phyloP scores from a whole-genome alignment of 2,113 vertebrate species.

The Oophaga pumilio region DNA sequence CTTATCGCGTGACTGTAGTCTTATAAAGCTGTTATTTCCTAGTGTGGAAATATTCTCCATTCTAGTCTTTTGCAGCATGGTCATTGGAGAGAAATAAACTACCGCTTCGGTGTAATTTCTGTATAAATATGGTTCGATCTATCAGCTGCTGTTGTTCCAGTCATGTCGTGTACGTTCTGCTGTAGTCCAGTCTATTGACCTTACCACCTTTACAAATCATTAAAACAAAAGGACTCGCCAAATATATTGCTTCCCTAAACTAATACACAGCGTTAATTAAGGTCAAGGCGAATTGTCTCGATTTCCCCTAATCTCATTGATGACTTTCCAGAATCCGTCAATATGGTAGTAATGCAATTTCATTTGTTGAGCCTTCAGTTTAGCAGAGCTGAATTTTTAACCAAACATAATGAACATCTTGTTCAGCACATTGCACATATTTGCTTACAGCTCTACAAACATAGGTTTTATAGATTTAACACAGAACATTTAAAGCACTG shows the following conservation, averaged over 20 bases:
- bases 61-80: not conserved
- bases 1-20: too few relatives aligned
- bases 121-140: not conserved
- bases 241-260: conserved; percentile 44
- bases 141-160: not conserved
- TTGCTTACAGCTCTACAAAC: conserved; percentile 55
- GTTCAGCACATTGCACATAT: conserved; percentile 58
- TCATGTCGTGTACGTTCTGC: not conserved
- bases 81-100: not conserved
- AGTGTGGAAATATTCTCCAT: too few relatives aligned
- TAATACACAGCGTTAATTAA: conserved; percentile 45
- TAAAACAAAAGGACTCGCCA: conserved; percentile 29
- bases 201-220: conserved; percentile 43
- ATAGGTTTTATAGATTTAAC: conserved; percentile 43
- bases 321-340: conserved; percentile 65
- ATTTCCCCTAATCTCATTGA: conserved; percentile 66
- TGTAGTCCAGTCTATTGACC: conserved; percentile 28
- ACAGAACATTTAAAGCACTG: conserved; percentile 2
- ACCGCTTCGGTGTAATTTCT: not conserved
- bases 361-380: conserved; percentile 63
- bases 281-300: conserved; percentile 16
- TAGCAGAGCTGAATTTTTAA: conserved; percentile 62
- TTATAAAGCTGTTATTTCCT: too few relatives aligned
- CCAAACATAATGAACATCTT: conserved; percentile 62
- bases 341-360: conserved; percentile 66